These are phyloP conservation scores for Pseudorectes ferrugineus DNA, from an alignment of 2,113 vertebrate genomes.

Conservation along the genomic window DNA sequence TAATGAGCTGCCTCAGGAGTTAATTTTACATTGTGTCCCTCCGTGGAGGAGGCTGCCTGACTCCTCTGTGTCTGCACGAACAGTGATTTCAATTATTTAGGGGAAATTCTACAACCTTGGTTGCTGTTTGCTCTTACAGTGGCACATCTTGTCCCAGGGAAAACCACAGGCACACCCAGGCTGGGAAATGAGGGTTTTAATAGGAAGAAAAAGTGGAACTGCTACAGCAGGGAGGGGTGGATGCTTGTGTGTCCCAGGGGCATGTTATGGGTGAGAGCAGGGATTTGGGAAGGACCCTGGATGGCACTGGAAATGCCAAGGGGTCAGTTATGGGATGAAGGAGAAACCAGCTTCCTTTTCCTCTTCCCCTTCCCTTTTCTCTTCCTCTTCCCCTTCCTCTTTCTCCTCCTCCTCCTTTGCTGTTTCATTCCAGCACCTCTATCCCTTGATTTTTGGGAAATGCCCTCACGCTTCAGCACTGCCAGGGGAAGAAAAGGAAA, in stretches of 20 bases:
- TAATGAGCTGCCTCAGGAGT: neutral
- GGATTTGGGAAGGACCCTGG: neutral
- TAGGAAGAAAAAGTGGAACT: neutral
- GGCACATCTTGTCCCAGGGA: neutral
- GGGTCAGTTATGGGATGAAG: neutral
- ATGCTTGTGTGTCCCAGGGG: neutral
- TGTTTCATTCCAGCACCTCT: neutral
- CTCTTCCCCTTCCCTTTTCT: accelerated
- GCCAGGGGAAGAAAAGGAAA: neutral
- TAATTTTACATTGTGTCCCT: neutral
- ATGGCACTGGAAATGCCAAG: neutral
- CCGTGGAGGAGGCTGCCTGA: neutral
- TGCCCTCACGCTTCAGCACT: neutral
- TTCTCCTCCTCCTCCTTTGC: neutral
- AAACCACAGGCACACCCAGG: neutral
- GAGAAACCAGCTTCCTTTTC: neutral
- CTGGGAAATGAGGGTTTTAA: neutral
- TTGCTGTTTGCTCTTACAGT: neutral
- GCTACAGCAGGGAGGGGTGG: neutral
- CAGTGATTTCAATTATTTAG: neutral
- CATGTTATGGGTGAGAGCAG: accelerated
- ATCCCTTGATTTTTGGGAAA: neutral
- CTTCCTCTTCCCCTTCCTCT: too few species aligned
- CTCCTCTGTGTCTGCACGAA: neutral
- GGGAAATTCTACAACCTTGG: neutral